Percentiles rank a stretch among this genome's conserved stretches.
Evolutionary conservation across 2,888 invertebrate genomes (phyloP).

Genomic region (Drosophila meridiana): DNA sequence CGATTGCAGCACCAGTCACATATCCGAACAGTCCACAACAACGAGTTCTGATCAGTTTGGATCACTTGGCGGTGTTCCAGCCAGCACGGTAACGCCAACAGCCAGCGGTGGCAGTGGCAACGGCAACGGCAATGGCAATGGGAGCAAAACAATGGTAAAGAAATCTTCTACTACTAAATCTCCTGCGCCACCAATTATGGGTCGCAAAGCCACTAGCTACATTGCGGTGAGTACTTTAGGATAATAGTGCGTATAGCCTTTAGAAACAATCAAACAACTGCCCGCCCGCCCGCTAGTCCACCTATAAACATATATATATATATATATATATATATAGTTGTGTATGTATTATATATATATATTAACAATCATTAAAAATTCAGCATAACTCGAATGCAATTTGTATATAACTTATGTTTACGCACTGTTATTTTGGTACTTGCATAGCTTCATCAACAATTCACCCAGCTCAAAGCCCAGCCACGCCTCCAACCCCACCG

Average conservation of each 20-base stretch:
- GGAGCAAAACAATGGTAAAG: constrained; percentile 74
- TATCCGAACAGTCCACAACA: constrained; percentile 69
- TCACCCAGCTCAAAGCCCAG: constrained; percentile 15
- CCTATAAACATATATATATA: constrained; percentile 19
- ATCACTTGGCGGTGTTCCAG: constrained; percentile 7
- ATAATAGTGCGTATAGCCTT: constrained; percentile 75
- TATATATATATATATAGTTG: not conserved
- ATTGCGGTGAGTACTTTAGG: constrained; percentile 86
- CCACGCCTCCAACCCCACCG: constrained; percentile 13
- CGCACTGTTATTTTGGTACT: constrained; percentile 82
- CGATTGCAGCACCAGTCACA: constrained; percentile 81
- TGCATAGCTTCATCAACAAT: constrained; percentile 49
- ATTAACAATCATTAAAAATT: constrained; percentile 36
- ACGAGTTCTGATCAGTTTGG: constrained; percentile 61
- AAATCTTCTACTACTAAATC: constrained; percentile 83
- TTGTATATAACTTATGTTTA: constrained; percentile 68
- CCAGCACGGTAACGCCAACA: constrained; percentile 47
- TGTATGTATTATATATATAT: constrained; percentile 8
- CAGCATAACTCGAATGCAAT: constrained; percentile 32
- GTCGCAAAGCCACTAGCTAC: constrained; percentile 88
- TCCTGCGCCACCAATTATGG: constrained; percentile 86
- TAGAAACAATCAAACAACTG: constrained; percentile 61
- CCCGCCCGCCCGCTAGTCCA: constrained; percentile 36
- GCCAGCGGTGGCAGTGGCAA: constrained; percentile 12
- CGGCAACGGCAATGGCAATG: constrained; percentile 10